phyloP scores from a whole-genome alignment of 2,797 vertebrate species.

The Cuculus canorus region DNA sequence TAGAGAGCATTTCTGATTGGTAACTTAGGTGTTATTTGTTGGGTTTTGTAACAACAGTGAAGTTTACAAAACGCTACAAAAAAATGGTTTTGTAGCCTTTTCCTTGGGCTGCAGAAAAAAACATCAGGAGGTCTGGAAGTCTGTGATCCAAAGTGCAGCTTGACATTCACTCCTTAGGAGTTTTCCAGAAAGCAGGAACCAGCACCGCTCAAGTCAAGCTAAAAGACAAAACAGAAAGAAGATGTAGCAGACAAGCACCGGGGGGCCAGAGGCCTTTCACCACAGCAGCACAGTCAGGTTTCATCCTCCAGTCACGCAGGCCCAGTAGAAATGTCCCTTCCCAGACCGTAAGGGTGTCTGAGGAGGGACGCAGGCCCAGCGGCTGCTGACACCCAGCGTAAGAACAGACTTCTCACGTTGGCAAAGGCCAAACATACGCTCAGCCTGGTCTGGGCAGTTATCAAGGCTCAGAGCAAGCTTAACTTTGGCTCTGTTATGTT shows the following conservation, averaged over 20 bases:
- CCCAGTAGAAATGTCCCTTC: not conserved
- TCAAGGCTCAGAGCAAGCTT: not conserved
- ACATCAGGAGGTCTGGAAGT: not conserved
- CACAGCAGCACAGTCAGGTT: not conserved
- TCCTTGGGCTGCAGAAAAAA: not conserved
- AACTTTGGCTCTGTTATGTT: not conserved
- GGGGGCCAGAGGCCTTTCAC: not conserved
- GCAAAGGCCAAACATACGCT: not conserved
- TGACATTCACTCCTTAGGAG: conserved; percentile 9
- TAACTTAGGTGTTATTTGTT: not conserved
- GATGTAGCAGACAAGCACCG: not conserved
- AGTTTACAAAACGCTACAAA: not conserved
- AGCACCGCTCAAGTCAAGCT: conserved; percentile 61
- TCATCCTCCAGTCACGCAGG: not conserved
- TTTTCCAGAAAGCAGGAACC: not conserved
- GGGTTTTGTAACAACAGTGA: not conserved
- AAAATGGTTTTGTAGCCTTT: not conserved
- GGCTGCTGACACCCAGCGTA: not conserved
- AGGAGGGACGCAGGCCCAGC: not conserved
- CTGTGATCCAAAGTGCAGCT: conserved; percentile 9
- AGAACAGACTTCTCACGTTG: not conserved
- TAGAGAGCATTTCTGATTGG: not conserved
- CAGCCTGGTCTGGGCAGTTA: not conserved
- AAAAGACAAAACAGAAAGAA: conserved; percentile 40
- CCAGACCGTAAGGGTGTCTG: not conserved